Conservation (phyloP, 2,113 vertebrate species). For the Pantherophis guttatus region DNA sequence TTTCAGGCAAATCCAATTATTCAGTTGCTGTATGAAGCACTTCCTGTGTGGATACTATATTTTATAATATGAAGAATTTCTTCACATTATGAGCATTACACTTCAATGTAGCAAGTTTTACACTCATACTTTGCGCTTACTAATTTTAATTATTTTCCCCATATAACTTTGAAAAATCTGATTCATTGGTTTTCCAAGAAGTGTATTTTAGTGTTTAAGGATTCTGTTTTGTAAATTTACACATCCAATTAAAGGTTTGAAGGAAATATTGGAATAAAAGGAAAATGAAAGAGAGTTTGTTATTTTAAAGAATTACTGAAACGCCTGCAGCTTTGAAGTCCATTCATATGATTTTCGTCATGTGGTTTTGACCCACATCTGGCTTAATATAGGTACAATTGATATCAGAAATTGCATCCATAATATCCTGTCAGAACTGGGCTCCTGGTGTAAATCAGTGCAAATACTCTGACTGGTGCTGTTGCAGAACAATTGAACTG, state of each 20-base stretch:
- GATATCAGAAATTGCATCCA: neutral
- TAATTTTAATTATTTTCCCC: neutral
- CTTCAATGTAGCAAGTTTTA: neutral
- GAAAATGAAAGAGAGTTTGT: neutral
- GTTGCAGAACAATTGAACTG: neutral
- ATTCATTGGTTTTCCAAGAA: neutral
- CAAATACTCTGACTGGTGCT: neutral
- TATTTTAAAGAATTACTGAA: neutral
- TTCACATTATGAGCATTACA: neutral
- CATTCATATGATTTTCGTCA: neutral
- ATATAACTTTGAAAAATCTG: neutral
- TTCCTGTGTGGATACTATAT: neutral
- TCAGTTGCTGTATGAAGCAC: neutral
- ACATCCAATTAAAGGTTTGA: neutral
- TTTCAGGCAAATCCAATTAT: neutral
- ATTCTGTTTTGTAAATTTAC: neutral
- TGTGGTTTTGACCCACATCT: neutral
- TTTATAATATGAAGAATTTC: neutral
- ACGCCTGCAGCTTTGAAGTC: neutral
- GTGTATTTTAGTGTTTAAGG: neutral
- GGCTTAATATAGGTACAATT: neutral
- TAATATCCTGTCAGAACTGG: neutral
- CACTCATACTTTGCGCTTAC: neutral
- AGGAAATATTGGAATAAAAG: neutral
- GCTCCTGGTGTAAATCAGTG: slow-evolving; percentile 1